phyloP scores from a whole-genome alignment of 1,140 invertebrate species.

The Cryptotermes secundus region DNA sequence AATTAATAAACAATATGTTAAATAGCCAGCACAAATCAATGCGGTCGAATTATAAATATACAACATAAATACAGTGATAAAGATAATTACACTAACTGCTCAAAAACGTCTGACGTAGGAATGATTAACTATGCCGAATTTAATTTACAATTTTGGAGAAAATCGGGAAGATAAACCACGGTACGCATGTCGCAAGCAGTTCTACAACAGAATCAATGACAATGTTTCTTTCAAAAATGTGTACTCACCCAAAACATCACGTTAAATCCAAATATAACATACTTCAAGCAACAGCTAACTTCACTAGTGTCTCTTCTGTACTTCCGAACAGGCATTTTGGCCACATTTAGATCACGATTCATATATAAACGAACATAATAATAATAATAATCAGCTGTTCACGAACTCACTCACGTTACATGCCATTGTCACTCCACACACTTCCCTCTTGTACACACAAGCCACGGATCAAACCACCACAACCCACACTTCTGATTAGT shows the following conservation, averaged over 20 bases:
- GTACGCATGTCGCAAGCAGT: neutral
- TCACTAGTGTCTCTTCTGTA: conserved; percentile 84
- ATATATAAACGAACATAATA: conserved; percentile 29
- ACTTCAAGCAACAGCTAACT: conserved; percentile 96
- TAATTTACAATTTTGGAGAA: no score
- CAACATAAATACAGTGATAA: no score
- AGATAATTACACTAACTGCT: no score
- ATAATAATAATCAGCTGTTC: conserved; percentile 38
- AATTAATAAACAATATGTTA: no score
- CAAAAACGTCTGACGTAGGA: no score
- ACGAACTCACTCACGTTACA: neutral
- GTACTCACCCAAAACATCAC: conserved; percentile 92
- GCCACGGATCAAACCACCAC: neutral
- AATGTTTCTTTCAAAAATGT: neutral
- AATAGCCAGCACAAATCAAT: no score
- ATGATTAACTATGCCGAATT: no score
- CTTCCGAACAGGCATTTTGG: conserved; percentile 55
- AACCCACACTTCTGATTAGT: neutral
- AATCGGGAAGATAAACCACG: no score
- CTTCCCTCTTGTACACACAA: neutral
- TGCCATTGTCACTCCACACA: conserved; percentile 32
- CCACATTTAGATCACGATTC: conserved; percentile 36
- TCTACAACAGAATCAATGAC: neutral
- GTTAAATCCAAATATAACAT: conserved; percentile 96
- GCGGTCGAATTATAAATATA: no score